Percentiles rank a stretch among this genome's conserved stretches.
Conservation (phyloP, 2,113 vertebrate genomes). For the Ovis canadensis region DNA sequence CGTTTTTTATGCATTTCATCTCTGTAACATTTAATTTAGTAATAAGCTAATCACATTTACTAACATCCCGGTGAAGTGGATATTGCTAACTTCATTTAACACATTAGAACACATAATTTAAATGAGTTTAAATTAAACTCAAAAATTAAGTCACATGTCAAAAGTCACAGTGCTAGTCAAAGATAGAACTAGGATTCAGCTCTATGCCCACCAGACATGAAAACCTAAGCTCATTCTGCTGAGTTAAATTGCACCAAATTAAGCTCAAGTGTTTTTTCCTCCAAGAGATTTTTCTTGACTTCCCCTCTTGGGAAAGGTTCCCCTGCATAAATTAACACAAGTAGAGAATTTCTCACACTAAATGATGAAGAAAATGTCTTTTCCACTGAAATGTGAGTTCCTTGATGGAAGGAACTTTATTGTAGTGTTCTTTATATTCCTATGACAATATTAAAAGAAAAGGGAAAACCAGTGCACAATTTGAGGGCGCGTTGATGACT, state of each 20-base stretch:
- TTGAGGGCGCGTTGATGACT: background rate
- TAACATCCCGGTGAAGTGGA: background rate
- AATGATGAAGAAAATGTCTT: background rate
- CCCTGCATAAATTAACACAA: background rate
- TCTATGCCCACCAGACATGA: background rate
- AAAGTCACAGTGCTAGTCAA: background rate
- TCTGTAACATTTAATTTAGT: background rate
- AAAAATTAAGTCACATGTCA: background rate
- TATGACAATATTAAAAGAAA: background rate
- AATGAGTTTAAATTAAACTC: background rate
- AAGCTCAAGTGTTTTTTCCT: background rate
- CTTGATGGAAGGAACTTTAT: background rate
- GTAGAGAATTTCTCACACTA: background rate
- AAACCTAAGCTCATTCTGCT: slow-evolving; percentile 37
- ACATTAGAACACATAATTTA: background rate
- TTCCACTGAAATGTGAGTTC: background rate
- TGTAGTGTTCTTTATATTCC: background rate
- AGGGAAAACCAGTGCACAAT: background rate
- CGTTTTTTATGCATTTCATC: background rate
- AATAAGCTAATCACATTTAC: background rate
- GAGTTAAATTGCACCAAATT: slow-evolving; percentile 23
- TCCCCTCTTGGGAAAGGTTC: background rate
- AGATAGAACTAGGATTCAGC: background rate
- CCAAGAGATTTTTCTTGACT: background rate
- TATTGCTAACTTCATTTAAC: background rate